A percentile compares a stretch with the other conserved stretches of the same genome.
These are phyloP conservation scores for Pseudeuparius sepicola DNA, from an alignment of 2,888 invertebrate species.

Conservation along the genomic window DNA sequence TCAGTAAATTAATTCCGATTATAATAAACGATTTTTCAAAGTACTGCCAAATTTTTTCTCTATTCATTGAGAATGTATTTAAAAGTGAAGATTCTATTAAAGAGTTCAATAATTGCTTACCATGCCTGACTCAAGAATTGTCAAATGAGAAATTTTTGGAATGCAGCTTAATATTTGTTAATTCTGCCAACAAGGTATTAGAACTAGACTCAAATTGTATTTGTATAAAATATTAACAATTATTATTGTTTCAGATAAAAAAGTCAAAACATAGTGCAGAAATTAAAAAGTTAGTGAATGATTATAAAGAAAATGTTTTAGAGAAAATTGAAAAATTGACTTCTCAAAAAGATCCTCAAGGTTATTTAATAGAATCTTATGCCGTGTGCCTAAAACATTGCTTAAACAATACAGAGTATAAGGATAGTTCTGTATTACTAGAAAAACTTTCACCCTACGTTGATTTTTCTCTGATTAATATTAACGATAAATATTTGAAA, in stretches of 20 bases:
- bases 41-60: conserved; percentile 25
- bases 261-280: conserved; percentile 27
- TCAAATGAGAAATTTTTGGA: conserved; percentile 25
- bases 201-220: not conserved
- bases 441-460: conserved; percentile 23
- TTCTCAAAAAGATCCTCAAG: conserved; percentile 19
- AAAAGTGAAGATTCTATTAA: conserved; percentile 26
- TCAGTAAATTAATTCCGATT: conserved; percentile 20
- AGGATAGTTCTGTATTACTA: conserved; percentile 21
- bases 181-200: conserved; percentile 29
- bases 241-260: conserved; percentile 20
- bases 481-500: conserved; percentile 20
- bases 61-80: conserved; percentile 28
- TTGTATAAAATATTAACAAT: not conserved
- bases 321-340: conserved; percentile 25
- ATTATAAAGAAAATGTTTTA: conserved; percentile 24
- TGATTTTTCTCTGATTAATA: conserved; percentile 22
- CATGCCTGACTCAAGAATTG: conserved; percentile 27
- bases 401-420: conserved; percentile 21
- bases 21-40: conserved; percentile 26
- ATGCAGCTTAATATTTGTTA: conserved; percentile 26
- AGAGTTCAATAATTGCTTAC: conserved; percentile 23
- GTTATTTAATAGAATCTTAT: conserved; percentile 18
- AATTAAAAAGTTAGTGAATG: conserved; percentile 23
- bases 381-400: conserved; percentile 23